Conservation (phyloP, 2,797 vertebrate genomes). For the Pseudomugil tenellus region DNA sequence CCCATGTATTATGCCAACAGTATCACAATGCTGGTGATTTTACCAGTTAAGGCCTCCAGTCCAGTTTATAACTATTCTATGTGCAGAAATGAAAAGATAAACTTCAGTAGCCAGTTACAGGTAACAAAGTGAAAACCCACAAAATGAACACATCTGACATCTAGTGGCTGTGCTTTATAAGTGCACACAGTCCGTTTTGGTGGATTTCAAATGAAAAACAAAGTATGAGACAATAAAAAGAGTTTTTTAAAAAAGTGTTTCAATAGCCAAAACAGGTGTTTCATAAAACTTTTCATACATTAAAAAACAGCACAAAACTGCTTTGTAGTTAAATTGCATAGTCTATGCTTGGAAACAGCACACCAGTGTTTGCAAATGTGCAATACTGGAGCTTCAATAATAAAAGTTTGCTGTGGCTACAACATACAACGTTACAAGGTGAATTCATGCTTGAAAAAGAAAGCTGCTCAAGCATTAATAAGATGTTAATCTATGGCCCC, state of each 20-base stretch:
- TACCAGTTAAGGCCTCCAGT: slow-evolving; percentile 14
- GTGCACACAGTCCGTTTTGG: not conserved
- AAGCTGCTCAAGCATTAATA: slow-evolving; percentile 57
- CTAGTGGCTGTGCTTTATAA: slow-evolving; percentile 60
- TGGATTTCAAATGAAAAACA: not conserved
- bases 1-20: slow-evolving; percentile 34
- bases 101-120: slow-evolving; percentile 25
- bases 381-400: slow-evolving; percentile 11
- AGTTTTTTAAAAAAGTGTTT: not conserved
- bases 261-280: not conserved
- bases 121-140: slow-evolving; percentile 7
- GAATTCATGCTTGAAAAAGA: slow-evolving; percentile 40
- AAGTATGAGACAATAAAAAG: no score
- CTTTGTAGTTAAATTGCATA: not conserved
- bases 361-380: not conserved
- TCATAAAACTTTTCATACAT: not conserved
- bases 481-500: slow-evolving; percentile 56
- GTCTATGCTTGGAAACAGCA: slow-evolving; percentile 6
- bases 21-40: slow-evolving; percentile 18
- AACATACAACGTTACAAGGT: slow-evolving; percentile 30
- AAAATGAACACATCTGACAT: slow-evolving; percentile 66
- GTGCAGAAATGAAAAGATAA: slow-evolving; percentile 12
- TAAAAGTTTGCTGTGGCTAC: slow-evolving; percentile 17
- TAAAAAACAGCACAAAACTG: no score
- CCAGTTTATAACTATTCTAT: slow-evolving; percentile 18